Base-by-base conservation (phyloP, 2,113 vertebrate genomes). In the Erinaceus europaeus region DNA sequence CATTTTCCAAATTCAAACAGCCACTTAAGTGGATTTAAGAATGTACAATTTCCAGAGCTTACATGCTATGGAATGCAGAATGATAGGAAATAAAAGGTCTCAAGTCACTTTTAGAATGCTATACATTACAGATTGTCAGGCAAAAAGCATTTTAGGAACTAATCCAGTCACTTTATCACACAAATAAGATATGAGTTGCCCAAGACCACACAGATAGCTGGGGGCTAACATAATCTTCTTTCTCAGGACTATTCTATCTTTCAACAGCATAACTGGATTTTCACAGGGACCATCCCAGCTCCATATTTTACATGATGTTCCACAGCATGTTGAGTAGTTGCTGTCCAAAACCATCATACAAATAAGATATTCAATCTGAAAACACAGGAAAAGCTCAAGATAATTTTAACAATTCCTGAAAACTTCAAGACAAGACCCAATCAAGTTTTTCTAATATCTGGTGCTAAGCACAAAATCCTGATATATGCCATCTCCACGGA, bases 401-500 rank as follows among this genome's bases (percentile, higher is more conserved):
- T 21, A n/a, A 32, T 42, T 89, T 89, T 90, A n/a, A n/a, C 18
- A 17, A 4, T 79, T 84, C 6, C 52, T 77, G 3, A 20, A 59
- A 75, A 90, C 64, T 5, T 80, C 5, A 93, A 75, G 44, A 64
- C 40, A 20, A n/a, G n/a, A n/a, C n/a, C n/a, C n/a, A n/a, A n/a
- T n/a, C n/a, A n/a, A n/a, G n/a, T n/a, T n/a, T n/a, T n/a, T n/a
- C n/a, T n/a, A n/a, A n/a, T n/a, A n/a, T n/a, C n/a, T n/a, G n/a
- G n/a, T n/a, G n/a, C n/a, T 73, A 92, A 92, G 38, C 46, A 71
- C 5, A 61, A 89, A 81, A 77, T n/a, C n/a, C n/a, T n/a, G n/a
- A n/a, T n/a, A n/a, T n/a, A n/a, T n/a, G n/a, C n/a, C n/a, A n/a
- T 71, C 53, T 32, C 62, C 46, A 55, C n/a, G 42, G 52, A 36